Conservation (phyloP, 37 sponge, comb jelly and placozoan species). For the Geodia barretti region DNA sequence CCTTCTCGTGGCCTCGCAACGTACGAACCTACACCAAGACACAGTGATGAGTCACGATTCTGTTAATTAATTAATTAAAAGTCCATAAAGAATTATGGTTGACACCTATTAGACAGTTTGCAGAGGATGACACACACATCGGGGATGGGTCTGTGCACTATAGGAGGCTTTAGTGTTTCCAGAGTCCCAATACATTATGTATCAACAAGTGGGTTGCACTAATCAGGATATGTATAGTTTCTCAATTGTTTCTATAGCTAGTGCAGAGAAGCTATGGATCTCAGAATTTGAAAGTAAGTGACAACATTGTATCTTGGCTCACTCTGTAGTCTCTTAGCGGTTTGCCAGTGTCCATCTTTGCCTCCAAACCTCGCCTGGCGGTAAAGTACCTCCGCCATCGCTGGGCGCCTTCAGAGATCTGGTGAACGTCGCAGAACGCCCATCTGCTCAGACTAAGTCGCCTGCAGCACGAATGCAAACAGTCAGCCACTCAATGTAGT, state of each 20-base stretch:
- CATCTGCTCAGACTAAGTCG: slow-evolving; percentile 57
- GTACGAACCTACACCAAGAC: slow-evolving; percentile 50
- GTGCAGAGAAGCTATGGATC: no score
- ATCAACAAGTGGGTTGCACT: no score
- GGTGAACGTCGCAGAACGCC: slow-evolving; percentile 71
- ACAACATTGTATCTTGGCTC: no score
- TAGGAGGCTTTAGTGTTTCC: no score
- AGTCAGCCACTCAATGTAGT: background rate
- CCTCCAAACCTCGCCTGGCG: slow-evolving; percentile 57
- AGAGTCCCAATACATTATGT: no score
- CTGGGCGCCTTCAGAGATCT: slow-evolving; percentile 43
- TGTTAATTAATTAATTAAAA: background rate
- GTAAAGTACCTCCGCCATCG: slow-evolving; percentile 74
- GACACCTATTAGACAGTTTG: no score
- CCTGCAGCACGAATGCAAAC: slow-evolving; percentile 30
- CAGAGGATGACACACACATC: no score
- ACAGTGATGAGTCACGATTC: background rate
- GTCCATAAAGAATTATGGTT: background rate
- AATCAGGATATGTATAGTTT: no score
- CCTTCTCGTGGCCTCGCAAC: slow-evolving; percentile 50
- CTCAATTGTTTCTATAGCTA: no score
- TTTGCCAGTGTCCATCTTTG: slow-evolving; percentile 61
- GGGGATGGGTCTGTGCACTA: no score
- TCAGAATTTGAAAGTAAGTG: no score
- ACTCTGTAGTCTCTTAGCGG: slow-evolving; percentile 68